Evolutionary conservation across 2,113 vertebrate genomes (phyloP).

Genomic region (Macrotus californicus): DNA sequence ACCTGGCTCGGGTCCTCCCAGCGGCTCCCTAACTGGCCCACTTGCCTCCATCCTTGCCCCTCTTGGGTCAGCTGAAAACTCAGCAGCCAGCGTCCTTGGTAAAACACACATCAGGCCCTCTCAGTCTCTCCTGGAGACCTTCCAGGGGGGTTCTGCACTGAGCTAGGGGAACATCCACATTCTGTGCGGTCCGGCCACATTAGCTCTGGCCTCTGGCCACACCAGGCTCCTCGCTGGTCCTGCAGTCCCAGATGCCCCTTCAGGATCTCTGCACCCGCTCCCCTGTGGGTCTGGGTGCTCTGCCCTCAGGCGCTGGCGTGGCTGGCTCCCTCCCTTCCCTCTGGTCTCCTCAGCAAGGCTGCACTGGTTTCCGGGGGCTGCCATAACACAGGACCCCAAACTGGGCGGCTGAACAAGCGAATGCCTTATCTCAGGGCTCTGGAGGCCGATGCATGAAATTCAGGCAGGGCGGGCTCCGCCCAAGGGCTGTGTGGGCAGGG

Average conservation of each 20-base stretch:
- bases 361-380: rapidly evolving
- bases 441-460: neutral
- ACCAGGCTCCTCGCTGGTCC: neutral
- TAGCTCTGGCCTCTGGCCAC: neutral
- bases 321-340: too few species aligned
- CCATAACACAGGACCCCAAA: neutral
- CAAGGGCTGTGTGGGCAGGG: neutral
- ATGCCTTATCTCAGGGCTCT: rapidly evolving
- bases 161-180: neutral
- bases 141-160: neutral
- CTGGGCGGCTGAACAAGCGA: neutral
- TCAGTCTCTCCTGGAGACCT: neutral
- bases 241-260: neutral
- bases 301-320: too few species aligned
- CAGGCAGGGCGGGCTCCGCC: neutral
- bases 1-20: neutral
- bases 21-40: neutral
- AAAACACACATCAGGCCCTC: neutral
- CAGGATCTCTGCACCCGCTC: neutral
- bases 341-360: neutral
- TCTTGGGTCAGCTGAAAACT: neutral
- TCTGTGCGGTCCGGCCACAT: rapidly evolving
- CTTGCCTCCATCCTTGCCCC: too few species aligned
- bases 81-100: neutral
- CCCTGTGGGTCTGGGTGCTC: neutral